These are phyloP conservation scores for Phaethon lepturus DNA, from an alignment of 2,113 vertebrate species.

Conservation along the genomic window DNA sequence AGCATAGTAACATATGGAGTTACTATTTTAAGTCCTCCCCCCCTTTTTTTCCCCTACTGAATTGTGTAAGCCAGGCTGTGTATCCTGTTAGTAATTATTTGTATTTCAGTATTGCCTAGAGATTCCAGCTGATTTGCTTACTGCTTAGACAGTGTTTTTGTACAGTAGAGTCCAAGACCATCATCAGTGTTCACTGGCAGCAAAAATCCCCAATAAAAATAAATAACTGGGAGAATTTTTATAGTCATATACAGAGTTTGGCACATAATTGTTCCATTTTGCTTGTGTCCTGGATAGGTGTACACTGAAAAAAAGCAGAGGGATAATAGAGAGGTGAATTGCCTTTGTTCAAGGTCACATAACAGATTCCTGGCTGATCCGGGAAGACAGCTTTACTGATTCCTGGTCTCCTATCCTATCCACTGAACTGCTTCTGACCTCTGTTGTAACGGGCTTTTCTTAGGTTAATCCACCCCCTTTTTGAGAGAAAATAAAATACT, in stretches of 20 bases:
- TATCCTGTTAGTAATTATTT: slow-evolving; percentile 51
- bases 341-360: background rate
- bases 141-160: background rate
- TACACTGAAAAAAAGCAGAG: background rate
- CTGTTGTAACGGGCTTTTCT: background rate
- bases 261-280: background rate
- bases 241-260: background rate
- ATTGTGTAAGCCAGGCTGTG: slow-evolving; percentile 6
- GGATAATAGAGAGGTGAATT: background rate
- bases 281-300: background rate
- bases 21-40: slow-evolving; percentile 1
- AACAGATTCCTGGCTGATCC: slow-evolving; percentile 12
- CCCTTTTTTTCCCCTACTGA: background rate
- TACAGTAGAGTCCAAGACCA: background rate
- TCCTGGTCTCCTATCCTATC: background rate
- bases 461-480: background rate
- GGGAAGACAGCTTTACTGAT: background rate
- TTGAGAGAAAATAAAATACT: background rate
- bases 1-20: background rate
- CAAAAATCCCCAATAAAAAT: background rate
- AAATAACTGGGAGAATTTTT: background rate
- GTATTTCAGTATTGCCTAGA: slow-evolving; percentile 23
- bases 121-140: slow-evolving; percentile 3
- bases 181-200: background rate
- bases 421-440: slow-evolving; percentile 9